phyloP scores from a whole-genome alignment of 2,113 vertebrate genomes.

The Donacobius atricapilla region DNA sequence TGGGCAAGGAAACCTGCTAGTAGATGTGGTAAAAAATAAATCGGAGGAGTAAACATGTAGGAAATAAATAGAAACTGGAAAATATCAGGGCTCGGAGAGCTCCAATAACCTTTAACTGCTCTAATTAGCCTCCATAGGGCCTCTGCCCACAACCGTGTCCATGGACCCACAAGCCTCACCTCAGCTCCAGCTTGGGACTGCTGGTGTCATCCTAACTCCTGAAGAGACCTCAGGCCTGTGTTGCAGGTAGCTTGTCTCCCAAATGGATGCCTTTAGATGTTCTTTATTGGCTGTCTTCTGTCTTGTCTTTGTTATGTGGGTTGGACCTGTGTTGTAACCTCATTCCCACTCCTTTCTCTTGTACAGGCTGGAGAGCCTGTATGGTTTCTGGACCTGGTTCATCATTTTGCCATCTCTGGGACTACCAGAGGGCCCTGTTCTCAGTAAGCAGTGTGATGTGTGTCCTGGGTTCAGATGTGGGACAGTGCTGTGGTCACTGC shows the following conservation, averaged over 20 bases:
- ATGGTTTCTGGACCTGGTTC: background rate
- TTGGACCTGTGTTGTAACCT: background rate
- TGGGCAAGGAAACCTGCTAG: background rate
- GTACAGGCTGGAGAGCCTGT: background rate
- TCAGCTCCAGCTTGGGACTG: background rate
- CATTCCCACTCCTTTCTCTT: background rate
- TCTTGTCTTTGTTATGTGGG: background rate
- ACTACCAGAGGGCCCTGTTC: background rate
- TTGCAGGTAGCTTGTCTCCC: background rate
- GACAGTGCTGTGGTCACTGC: background rate
- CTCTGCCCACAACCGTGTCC: background rate
- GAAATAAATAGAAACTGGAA: background rate
- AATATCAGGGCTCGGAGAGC: background rate
- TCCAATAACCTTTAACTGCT: background rate
- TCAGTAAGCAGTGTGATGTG: background rate
- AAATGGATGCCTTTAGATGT: background rate
- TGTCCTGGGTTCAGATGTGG: background rate
- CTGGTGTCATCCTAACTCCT: background rate
- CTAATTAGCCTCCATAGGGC: background rate
- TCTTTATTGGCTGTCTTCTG: background rate
- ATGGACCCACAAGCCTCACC: background rate
- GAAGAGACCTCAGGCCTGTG: background rate
- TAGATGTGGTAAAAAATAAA: background rate
- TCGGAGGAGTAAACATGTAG: background rate
- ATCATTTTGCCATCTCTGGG: background rate